These are phyloP conservation scores for Pristionchus exspectatus DNA, from an alignment of 2,888 invertebrate species.

Conservation along the genomic window DNA sequence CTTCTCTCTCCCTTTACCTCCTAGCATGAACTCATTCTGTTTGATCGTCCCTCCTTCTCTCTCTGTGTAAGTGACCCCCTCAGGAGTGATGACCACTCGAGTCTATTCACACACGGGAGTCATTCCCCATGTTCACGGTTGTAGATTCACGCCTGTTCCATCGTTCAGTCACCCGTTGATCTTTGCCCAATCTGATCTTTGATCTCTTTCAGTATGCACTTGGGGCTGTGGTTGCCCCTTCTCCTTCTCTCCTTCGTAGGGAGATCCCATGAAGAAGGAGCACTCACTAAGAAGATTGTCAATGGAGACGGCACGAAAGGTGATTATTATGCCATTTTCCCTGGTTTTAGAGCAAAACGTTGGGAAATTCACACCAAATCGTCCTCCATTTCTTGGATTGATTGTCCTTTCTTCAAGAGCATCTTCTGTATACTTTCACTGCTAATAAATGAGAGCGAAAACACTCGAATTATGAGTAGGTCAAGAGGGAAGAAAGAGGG, in stretches of 20 bases:
- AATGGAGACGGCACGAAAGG: constrained; percentile 53
- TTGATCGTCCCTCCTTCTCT: background rate
- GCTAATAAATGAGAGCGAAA: background rate
- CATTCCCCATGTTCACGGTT: background rate
- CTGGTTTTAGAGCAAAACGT: no score
- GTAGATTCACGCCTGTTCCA: background rate
- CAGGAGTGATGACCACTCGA: background rate
- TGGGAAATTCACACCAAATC: no score
- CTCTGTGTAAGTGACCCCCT: constrained; percentile 12
- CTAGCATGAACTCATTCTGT: constrained; percentile 39
- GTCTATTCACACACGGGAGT: constrained; percentile 7
- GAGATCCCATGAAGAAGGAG: background rate
- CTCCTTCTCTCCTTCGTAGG: background rate
- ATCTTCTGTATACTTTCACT: background rate
- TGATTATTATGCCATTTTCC: background rate
- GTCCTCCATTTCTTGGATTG: background rate
- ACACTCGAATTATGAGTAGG: constrained; percentile 31
- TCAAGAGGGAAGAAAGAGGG: background rate
- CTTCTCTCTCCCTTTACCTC: constrained; percentile 24
- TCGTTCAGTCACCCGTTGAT: background rate
- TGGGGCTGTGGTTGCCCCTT: constrained; percentile 44
- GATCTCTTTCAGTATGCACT: constrained; percentile 17
- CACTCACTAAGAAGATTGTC: constrained; percentile 51
- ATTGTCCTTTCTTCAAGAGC: background rate
- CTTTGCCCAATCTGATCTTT: background rate